These are phyloP conservation scores for Myotis yumanensis DNA, from an alignment of 2,113 vertebrate species.

Conservation along the genomic window DNA sequence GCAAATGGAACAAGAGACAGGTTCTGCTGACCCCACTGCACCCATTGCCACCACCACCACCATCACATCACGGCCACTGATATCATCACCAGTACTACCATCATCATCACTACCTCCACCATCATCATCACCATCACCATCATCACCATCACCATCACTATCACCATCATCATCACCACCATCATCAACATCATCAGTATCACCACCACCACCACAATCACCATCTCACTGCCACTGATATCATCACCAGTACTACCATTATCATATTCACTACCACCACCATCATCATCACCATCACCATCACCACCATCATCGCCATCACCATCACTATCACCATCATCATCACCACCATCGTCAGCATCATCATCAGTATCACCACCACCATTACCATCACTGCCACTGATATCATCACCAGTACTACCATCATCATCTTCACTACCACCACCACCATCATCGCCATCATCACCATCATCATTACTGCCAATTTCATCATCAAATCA, in stretches of 20 bases:
- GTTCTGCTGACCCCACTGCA: no score
- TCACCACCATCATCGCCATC: fast-evolving
- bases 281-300: fast-evolving
- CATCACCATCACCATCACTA: not conserved
- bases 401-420: no score
- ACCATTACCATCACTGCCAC: no score
- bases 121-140: fast-evolving
- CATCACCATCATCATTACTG: fast-evolving
- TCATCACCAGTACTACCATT: fast-evolving
- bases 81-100: not conserved
- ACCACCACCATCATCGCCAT: fast-evolving
- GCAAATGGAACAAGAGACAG: fast-evolving
- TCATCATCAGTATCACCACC: no score
- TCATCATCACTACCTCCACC: fast-evolving
- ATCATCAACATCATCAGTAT: not conserved
- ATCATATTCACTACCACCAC: fast-evolving
- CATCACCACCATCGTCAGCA: no score
- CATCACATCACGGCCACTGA: fast-evolving
- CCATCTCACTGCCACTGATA: not conserved
- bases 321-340: fast-evolving
- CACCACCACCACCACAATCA: not conserved
- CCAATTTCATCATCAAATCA: fast-evolving
- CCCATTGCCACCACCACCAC: fast-evolving
- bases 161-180: fast-evolving
- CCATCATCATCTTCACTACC: no score